These are phyloP conservation scores for Delia radicum DNA, from an alignment of 1,140 invertebrate genomes.

Conservation along the genomic window DNA sequence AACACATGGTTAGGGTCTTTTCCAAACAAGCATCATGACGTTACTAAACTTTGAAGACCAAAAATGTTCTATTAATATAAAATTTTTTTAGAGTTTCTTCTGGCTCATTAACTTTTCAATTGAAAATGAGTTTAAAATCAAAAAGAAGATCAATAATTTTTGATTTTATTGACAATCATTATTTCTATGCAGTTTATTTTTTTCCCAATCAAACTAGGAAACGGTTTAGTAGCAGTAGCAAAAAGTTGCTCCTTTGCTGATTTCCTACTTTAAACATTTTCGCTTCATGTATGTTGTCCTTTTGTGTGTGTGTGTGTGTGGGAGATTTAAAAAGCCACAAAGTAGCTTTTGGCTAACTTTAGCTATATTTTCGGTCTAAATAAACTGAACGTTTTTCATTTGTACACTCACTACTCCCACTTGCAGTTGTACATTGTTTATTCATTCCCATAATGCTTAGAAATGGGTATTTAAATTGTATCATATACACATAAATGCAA, in stretches of 20 bases:
- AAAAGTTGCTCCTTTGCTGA: background rate
- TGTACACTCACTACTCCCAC: background rate
- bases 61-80: too few relatives aligned
- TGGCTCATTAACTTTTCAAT: too few relatives aligned
- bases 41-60: too few relatives aligned
- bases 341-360: slow-evolving; percentile 21
- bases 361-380: too few relatives aligned
- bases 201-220: background rate
- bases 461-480: background rate
- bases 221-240: background rate
- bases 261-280: background rate
- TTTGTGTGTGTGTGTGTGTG: background rate
- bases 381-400: too few relatives aligned
- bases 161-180: too few relatives aligned
- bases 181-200: too few relatives aligned
- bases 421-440: background rate
- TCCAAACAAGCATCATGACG: too few relatives aligned
- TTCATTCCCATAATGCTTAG: background rate
- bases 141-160: too few relatives aligned
- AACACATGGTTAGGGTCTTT: too few relatives aligned
- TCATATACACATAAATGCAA: background rate
- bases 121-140: too few relatives aligned
- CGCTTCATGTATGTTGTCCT: background rate
- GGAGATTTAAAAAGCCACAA: background rate
- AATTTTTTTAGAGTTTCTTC: too few relatives aligned